Percentiles rank a stretch among this genome's conserved stretches.
These are phyloP conservation scores for Aythya baeri DNA, from an alignment of 2,113 vertebrate genomes.

Conservation along the genomic window DNA sequence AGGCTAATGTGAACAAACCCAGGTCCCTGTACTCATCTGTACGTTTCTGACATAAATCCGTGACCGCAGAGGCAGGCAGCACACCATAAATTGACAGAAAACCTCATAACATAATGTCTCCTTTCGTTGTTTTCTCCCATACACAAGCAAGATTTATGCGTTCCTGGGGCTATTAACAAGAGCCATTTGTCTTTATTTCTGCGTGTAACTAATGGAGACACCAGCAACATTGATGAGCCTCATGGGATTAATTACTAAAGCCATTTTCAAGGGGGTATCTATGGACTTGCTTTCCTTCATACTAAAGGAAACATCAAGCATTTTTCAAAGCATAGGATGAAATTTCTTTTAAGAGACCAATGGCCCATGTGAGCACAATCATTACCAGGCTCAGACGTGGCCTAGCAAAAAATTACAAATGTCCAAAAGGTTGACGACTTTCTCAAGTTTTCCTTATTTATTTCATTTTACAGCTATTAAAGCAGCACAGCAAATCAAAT, in stretches of 20 bases:
- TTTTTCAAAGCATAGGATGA: conserved; percentile 59
- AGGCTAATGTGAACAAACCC: not conserved
- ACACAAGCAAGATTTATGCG: conserved; percentile 67
- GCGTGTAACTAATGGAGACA: conserved; percentile 47
- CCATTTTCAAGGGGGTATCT: conserved; percentile 35
- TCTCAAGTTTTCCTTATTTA: conserved; percentile 41
- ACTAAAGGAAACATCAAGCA: not conserved
- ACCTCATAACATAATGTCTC: not conserved
- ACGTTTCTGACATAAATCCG: not conserved
- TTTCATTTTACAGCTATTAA: not conserved
- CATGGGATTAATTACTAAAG: conserved; percentile 67
- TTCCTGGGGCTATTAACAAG: conserved; percentile 56
- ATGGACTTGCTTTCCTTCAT: not conserved
- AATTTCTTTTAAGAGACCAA: conserved; percentile 67
- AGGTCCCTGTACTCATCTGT: not conserved
- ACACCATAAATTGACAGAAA: not conserved
- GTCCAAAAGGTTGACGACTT: conserved; percentile 29
- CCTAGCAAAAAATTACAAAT: conserved; percentile 36
- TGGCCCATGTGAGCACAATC: conserved; percentile 18
- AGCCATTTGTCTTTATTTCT: conserved; percentile 72
- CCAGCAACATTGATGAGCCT: conserved; percentile 45
- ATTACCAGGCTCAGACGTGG: not conserved
- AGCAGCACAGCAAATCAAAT: not conserved
- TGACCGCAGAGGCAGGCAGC: not conserved
- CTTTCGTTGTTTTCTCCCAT: conserved; percentile 32